Base-by-base conservation (phyloP, 2,797 vertebrate genomes). In the Neopelma chrysocephalum region DNA sequence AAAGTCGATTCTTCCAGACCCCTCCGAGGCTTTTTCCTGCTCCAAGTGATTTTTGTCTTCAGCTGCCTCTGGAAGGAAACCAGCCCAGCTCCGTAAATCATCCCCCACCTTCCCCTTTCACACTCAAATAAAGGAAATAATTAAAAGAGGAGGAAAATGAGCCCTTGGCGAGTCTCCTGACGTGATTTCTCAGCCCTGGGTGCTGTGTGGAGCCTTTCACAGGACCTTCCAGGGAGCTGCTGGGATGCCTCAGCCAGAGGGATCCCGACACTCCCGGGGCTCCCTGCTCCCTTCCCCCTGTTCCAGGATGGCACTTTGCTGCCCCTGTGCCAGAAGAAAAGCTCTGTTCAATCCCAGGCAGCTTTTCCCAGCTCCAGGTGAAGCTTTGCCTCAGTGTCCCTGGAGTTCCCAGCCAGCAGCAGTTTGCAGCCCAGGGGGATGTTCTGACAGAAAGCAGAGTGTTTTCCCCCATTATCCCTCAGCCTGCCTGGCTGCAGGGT, bases 71-170 rank as follows among this genome's bases (percentile, higher is more conserved):
- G 92, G 93, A 95, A 92, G 66, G 86, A 64, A 94, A 87, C 56
- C 94, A 86, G 34, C 19, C 51, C 4, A 1, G 56, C 62, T 27
- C 84, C 9, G 60, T 62, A 94, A 96, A 87, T 94, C 90, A 76
- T 65, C 15, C 31, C 38, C 66, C 64, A 21, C 76, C 61, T 65
- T 91, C 66, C 71, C 68, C 62, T 85, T 82, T 68, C 70, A 14
- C 56, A 38, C 73, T 93, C 54, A 29, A 93, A 72, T 66, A 65
- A 80, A 90, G 87, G 96, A 93, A 95, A 96, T 80, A 32, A 87
- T 94, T 76, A 90, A 87, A 89, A 36, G 88, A 66, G 10, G 62
- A 47, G 78, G 80, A 47, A 93, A 86, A 87, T 6, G 77, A 65
- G 80, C 43, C 19, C 14, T 19, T 84, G 81, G 90, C 93, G 93